Conservation (phyloP, 2,797 vertebrate genomes). For the Pangasius krempfi region DNA sequence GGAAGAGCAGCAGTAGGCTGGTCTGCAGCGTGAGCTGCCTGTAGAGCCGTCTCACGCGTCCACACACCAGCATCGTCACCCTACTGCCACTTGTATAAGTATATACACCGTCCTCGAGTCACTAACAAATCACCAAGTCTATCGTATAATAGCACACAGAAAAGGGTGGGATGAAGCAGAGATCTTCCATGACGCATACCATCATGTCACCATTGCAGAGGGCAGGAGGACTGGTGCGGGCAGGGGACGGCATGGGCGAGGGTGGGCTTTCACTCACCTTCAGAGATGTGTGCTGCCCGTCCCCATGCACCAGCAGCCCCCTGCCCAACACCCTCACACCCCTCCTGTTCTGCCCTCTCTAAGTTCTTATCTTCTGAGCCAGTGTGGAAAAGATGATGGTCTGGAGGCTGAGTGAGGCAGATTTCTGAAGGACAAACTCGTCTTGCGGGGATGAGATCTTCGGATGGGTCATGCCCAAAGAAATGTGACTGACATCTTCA, state of each 20-base stretch:
- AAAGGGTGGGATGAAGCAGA: slow-evolving; percentile 65
- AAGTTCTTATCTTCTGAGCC: slow-evolving; percentile 48
- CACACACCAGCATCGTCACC: slow-evolving; percentile 90
- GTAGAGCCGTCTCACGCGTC: slow-evolving; percentile 89
- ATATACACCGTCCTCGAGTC: slow-evolving; percentile 36
- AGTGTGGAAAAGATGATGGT: slow-evolving; percentile 29
- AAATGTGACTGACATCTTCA: slow-evolving; percentile 37
- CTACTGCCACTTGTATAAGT: slow-evolving; percentile 49
- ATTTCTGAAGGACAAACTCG: slow-evolving; percentile 32
- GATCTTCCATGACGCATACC: slow-evolving; percentile 71
- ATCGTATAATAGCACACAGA: background rate
- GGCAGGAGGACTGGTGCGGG: slow-evolving; percentile 61
- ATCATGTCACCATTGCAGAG: slow-evolving; percentile 86
- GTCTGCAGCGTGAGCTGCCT: slow-evolving; percentile 94
- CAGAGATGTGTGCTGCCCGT: slow-evolving; percentile 45
- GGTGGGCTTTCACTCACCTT: slow-evolving; percentile 58
- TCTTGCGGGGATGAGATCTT: slow-evolving; percentile 31
- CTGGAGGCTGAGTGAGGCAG: slow-evolving; percentile 24
- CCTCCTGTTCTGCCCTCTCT: slow-evolving; percentile 56
- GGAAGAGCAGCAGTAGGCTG: slow-evolving; percentile 91
- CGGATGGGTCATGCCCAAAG: slow-evolving; percentile 57
- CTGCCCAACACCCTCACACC: slow-evolving; percentile 60
- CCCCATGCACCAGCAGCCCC: slow-evolving; percentile 64
- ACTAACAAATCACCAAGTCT: slow-evolving; percentile 25
- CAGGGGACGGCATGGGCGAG: slow-evolving; percentile 59